phyloP scores from a whole-genome alignment of 2,113 vertebrate species.

The Oceanodroma tethys region DNA sequence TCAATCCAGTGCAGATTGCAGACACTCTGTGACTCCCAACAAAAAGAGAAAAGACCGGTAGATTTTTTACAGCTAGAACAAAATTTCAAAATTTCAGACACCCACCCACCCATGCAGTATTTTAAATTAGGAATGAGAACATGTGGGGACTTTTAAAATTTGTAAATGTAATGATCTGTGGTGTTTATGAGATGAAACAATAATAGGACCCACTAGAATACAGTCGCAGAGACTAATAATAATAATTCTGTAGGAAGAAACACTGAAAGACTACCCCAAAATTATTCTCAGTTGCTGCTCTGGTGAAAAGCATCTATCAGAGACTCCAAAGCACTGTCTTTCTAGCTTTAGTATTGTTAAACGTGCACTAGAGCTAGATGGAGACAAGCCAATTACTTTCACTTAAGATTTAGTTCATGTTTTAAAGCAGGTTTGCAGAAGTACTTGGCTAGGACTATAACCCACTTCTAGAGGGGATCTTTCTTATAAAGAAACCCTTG shows the following conservation, averaged over 20 bases:
- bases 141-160: not conserved
- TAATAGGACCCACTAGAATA: not conserved
- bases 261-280: not conserved
- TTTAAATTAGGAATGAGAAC: not conserved
- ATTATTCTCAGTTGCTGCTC: not conserved
- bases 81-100: conserved; percentile 27
- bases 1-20: conserved; percentile 51
- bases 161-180: not conserved
- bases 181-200: not conserved
- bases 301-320: not conserved
- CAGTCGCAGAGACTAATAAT: not conserved
- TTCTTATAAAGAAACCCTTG: not conserved
- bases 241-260: not conserved
- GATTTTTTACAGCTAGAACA: not conserved
- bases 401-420: not conserved
- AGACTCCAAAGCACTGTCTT: not conserved
- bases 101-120: not conserved
- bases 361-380: not conserved
- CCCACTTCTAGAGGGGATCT: not conserved
- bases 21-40: not conserved
- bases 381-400: not conserved
- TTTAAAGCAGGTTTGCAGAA: not conserved
- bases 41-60: not conserved
- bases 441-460: not conserved
- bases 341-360: not conserved